Evolutionary conservation across 2,888 invertebrate genomes (phyloP).

Genomic region (Meteorus colon): DNA sequence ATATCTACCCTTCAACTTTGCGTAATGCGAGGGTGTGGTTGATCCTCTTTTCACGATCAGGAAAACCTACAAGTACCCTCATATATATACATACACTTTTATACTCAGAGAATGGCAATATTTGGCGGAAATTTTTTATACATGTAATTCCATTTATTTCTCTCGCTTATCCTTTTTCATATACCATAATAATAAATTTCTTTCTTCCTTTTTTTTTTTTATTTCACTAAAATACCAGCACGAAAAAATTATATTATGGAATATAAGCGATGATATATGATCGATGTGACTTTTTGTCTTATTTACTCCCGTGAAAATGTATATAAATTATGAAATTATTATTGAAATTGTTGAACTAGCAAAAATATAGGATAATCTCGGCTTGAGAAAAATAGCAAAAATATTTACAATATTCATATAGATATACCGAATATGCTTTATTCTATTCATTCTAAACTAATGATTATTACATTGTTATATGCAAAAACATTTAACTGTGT

Average conservation of each 20-base stretch:
- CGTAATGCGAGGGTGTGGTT: slow-evolving; percentile 22
- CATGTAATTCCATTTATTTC: slow-evolving; percentile 11
- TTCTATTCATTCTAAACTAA: slow-evolving; percentile 6
- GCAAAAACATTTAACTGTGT: slow-evolving; percentile 32
- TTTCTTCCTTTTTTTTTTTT: background rate
- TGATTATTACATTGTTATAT: slow-evolving; percentile 26
- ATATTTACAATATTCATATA: background rate
- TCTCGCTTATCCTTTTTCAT: slow-evolving; percentile 19
- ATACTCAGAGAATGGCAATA: slow-evolving; percentile 16
- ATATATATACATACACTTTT: slow-evolving; percentile 2
- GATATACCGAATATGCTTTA: background rate
- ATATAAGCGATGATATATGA: too few relatives aligned
- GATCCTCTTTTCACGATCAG: slow-evolving; percentile 40
- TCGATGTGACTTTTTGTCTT: too few relatives aligned
- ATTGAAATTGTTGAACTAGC: too few relatives aligned
- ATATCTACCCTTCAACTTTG: background rate
- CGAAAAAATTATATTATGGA: background rate
- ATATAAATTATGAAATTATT: too few relatives aligned
- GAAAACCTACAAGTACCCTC: slow-evolving; percentile 36
- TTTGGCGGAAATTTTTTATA: slow-evolving; percentile 32
- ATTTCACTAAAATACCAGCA: background rate
- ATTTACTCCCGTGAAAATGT: too few relatives aligned
- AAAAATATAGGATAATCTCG: too few relatives aligned
- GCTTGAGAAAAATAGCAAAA: too few relatives aligned
- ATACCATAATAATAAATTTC: background rate